Conservation (phyloP, 2,113 vertebrate species). For the Eretmochelys imbricata region DNA sequence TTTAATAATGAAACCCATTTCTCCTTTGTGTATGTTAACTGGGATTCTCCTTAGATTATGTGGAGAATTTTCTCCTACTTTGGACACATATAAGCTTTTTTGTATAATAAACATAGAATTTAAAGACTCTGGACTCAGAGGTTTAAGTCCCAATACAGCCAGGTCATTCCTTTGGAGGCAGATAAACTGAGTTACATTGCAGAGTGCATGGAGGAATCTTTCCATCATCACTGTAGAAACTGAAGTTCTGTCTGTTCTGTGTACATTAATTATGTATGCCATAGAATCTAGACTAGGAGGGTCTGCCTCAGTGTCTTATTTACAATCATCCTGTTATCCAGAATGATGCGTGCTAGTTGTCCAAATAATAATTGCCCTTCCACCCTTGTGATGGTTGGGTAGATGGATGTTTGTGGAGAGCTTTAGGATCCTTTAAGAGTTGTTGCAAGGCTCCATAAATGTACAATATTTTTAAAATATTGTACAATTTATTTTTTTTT, state of each 20-base stretch:
- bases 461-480: not conserved
- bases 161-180: not conserved
- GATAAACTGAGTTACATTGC: not conserved
- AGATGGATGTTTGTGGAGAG: not conserved
- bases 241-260: fast-evolving
- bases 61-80: not conserved
- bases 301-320: not conserved
- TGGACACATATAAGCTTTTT: not conserved
- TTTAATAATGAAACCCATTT: not conserved
- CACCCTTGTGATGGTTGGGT: not conserved
- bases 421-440: not conserved
- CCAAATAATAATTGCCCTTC: not conserved
- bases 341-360: not conserved
- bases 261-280: not conserved
- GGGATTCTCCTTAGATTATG: not conserved
- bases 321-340: not conserved
- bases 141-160: not conserved
- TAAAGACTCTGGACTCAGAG: not conserved
- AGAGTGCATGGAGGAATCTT: not conserved
- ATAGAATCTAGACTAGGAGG: not conserved
- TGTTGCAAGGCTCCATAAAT: not conserved
- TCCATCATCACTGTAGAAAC: not conserved
- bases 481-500: not conserved
- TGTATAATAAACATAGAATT: not conserved
- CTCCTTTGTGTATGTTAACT: not conserved